Percentiles rank a stretch among this genome's conserved stretches.
Conservation (phyloP, 1,140 invertebrate species). For the Platorchestia sp. region DNA sequence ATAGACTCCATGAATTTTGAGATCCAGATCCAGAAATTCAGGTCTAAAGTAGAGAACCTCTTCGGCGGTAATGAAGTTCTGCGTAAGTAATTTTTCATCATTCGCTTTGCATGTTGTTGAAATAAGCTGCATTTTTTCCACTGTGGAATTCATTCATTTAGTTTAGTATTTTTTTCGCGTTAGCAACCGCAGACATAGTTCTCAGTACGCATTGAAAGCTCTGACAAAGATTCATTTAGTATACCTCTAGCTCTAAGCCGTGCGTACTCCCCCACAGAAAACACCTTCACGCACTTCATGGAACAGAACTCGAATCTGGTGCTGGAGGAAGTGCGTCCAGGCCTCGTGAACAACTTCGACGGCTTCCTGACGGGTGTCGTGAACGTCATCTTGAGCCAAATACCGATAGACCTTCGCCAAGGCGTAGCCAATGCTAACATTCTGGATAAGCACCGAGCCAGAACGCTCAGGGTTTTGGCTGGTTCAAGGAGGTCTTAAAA, state of each 20-base stretch:
- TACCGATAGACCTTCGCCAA: neutral
- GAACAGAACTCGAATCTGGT: neutral
- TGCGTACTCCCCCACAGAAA: neutral
- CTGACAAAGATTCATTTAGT: neutral
- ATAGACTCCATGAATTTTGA: neutral
- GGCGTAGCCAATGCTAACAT: neutral
- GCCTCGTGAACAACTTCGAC: neutral
- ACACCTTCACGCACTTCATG: neutral
- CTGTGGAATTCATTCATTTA: neutral
- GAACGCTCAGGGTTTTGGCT: neutral
- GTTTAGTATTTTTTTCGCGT: neutral
- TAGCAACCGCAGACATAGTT: neutral
- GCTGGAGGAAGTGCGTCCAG: conserved; percentile 1
- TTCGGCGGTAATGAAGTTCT: conserved; percentile 11
- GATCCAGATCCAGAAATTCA: neutral
- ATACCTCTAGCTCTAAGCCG: neutral
- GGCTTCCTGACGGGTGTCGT: neutral
- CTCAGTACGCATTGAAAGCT: neutral
- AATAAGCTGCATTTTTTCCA: neutral
- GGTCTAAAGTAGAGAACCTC: conserved; percentile 43
- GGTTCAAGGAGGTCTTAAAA: neutral
- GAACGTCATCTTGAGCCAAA: neutral
- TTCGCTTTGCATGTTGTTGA: neutral
- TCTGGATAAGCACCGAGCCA: neutral
- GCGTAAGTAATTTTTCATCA: neutral